Evolutionary conservation across 2,797 vertebrate species (phyloP).

Genomic region (Ambastaia sidthimunki): DNA sequence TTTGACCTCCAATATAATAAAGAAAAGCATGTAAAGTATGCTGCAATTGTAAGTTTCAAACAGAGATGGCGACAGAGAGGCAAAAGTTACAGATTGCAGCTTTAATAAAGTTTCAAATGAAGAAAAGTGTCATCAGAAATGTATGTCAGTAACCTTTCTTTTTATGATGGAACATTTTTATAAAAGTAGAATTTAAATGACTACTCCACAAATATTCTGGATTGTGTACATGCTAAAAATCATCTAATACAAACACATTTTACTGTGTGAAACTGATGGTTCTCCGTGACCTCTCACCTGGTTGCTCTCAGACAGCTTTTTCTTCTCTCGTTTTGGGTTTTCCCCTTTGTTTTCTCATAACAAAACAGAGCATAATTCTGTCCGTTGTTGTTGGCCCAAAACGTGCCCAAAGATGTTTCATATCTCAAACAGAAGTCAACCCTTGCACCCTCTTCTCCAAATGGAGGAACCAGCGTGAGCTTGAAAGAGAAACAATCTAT

Average conservation of each 20-base stretch:
- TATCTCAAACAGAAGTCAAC: constrained; percentile 95
- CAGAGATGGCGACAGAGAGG: too few relatives aligned
- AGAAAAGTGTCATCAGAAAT: not conserved
- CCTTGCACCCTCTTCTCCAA: constrained; percentile 79
- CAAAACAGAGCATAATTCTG: constrained; percentile 88
- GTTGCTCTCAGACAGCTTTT: constrained; percentile 91
- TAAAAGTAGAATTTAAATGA: not conserved
- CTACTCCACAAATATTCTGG: not conserved
- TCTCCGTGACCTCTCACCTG: constrained; percentile 77
- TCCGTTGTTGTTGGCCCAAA: constrained; percentile 93
- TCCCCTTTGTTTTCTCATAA: constrained; percentile 76
- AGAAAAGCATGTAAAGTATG: too few relatives aligned
- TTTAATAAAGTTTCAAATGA: not conserved
- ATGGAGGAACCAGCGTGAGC: constrained; percentile 87
- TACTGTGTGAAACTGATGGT: not conserved
- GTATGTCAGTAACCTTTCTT: too few relatives aligned
- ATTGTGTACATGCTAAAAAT: too few relatives aligned
- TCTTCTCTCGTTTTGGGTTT: constrained; percentile 78
- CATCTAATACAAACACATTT: not conserved
- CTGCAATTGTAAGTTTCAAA: too few relatives aligned
- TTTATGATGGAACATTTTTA: not conserved
- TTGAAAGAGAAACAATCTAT: constrained; percentile 91
- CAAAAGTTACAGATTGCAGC: too few relatives aligned
- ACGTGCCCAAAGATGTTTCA: constrained; percentile 87
- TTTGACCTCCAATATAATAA: too few relatives aligned